A percentile compares a stretch with the other conserved stretches of the same genome.
phyloP scores from a whole-genome alignment of 2,797 vertebrate species.

The Acestrorhynchus altus region DNA sequence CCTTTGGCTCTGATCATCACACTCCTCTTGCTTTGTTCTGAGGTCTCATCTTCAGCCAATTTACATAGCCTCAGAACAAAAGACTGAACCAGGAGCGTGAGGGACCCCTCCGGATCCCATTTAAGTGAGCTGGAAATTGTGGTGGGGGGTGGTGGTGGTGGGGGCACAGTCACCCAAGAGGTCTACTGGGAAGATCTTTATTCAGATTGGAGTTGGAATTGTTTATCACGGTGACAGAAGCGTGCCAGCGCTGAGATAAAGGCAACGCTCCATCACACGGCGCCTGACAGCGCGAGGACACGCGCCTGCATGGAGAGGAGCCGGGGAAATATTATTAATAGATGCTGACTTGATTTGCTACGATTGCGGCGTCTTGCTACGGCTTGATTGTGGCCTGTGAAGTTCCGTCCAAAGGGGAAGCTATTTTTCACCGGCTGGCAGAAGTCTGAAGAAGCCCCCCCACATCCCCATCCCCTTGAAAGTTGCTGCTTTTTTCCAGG shows the following conservation, averaged over 20 bases:
- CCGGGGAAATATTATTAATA: conserved; percentile 97
- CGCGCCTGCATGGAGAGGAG: conserved; percentile 81
- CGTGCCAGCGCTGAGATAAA: conserved; percentile 99
- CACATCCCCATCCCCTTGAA: conserved; percentile 29
- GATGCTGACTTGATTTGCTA: conserved; percentile 95
- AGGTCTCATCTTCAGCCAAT: conserved; percentile 92
- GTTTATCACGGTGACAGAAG: conserved; percentile 99
- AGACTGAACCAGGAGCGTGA: conserved; percentile 84
- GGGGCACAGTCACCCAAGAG: conserved; percentile 61
- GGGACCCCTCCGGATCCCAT: conserved; percentile 44
- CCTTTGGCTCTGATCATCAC: conserved; percentile 78
- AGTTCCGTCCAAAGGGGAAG: conserved; percentile 99
- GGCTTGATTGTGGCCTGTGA: conserved; percentile 99
- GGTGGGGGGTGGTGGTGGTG: conserved; percentile 67
- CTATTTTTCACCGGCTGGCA: conserved; percentile 99
- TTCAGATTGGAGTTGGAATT: conserved; percentile 99
- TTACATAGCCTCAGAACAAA: conserved; percentile 98
- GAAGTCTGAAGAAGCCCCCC: conserved; percentile 79
- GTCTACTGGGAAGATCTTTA: conserved; percentile 99
- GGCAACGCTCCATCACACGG: conserved; percentile 96
- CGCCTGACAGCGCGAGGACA: conserved; percentile 96
- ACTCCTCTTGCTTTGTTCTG: conserved; percentile 84
- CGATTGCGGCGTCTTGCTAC: conserved; percentile 90
- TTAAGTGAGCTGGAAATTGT: conserved; percentile 24
- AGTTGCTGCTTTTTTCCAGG: neutral